phyloP scores from a whole-genome alignment of 2,113 vertebrate species.

The Zosterops pallidus region DNA sequence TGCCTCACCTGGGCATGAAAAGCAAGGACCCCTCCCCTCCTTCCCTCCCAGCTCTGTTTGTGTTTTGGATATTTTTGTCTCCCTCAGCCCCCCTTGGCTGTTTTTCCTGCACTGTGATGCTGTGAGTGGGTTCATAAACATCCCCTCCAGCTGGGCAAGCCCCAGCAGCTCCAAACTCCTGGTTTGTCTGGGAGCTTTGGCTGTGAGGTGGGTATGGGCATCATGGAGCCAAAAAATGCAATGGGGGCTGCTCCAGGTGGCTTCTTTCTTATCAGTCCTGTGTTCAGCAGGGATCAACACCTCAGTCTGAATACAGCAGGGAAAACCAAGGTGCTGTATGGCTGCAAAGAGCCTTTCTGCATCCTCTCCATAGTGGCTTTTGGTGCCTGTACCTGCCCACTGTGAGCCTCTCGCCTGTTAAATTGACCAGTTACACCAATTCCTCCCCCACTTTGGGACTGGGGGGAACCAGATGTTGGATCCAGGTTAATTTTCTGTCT shows the following conservation, averaged over 20 bases:
- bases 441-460: accelerated
- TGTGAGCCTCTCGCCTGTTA: neutral
- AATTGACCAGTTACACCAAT: neutral
- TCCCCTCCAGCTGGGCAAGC: slow-evolving; percentile 8
- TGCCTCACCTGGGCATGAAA: neutral
- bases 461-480: neutral
- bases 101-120: neutral
- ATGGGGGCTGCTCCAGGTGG: neutral
- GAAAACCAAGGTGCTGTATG: neutral
- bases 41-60: neutral
- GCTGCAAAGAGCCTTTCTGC: neutral
- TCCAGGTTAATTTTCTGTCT: neutral
- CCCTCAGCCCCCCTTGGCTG: neutral
- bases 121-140: slow-evolving; percentile 28
- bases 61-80: slow-evolving; percentile 23
- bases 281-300: neutral
- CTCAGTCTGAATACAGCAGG: neutral
- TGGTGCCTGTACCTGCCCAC: neutral
- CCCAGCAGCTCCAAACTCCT: neutral
- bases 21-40: neutral
- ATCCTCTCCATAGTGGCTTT: neutral
- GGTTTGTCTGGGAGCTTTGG: neutral
- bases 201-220: neutral
- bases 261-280: neutral
- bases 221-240: neutral